These are phyloP conservation scores for Xiphias gladius DNA, from an alignment of 2,113 vertebrate species.

Conservation along the genomic window DNA sequence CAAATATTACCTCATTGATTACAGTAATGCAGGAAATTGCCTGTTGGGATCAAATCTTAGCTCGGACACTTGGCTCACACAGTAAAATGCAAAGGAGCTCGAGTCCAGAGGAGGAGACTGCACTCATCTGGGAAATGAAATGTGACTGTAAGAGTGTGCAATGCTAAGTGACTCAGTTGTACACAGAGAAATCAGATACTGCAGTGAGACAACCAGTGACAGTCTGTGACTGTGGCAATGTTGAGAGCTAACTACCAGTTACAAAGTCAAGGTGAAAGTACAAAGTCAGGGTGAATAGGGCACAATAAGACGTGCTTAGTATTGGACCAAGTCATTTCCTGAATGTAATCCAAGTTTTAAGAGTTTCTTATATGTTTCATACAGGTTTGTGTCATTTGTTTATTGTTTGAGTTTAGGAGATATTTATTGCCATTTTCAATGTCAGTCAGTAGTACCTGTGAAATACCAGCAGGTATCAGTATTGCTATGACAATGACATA, in stretches of 20 bases:
- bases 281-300: neutral
- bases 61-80: constrained; percentile 90
- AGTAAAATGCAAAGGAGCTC: constrained; percentile 52
- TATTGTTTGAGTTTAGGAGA: no score
- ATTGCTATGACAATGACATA: no score
- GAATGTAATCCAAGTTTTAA: no score
- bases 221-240: neutral
- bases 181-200: constrained; percentile 24
- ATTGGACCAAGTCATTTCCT: no score
- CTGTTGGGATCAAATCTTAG: constrained; percentile 88
- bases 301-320: no score
- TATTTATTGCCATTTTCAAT: no score
- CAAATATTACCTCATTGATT: constrained; percentile 96
- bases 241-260: neutral
- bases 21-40: constrained; percentile 95
- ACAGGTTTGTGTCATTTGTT: no score
- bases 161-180: constrained; percentile 34
- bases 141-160: constrained; percentile 46
- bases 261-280: no score
- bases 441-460: no score
- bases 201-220: constrained; percentile 14
- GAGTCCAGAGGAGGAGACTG: constrained; percentile 14
- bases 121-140: constrained; percentile 58
- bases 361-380: no score
- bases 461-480: no score